Base-by-base conservation (phyloP, 2,888 invertebrate species). In the Eristalinus sepulchralis region DNA sequence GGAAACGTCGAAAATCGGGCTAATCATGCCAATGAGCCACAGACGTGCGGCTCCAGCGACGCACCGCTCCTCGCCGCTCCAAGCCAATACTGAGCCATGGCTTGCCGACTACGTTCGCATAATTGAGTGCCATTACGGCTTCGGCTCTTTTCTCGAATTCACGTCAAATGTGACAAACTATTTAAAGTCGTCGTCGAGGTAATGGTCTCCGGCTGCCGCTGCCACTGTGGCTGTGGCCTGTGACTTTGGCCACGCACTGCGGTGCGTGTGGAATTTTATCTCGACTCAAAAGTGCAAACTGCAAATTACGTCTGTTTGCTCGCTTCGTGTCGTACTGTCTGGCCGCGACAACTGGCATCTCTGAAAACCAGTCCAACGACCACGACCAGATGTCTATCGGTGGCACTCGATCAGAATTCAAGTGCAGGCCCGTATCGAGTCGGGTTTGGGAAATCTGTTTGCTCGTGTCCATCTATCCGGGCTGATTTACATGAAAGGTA, bases 371-470 rank as follows among this genome's bases (percentile, higher is more conserved):
- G 79, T 84, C 70, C n/a, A 67, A 62, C 57, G 53, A 20, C 27
- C 31, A 80, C 27, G 85, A 82, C 85, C 85, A 70, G 73, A 82
- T 82, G 85, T 86, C 82, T 86, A 86, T 86, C 85, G 64, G 64
- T 82, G 82, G 82, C 85, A 82, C 82, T 86, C 82, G 73, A 68
- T 82, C 85, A 77, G 72, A 81, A 81, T 81, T 85, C 84, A 85
- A 81, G 85, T 85, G 81, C 85, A 83, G 27, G 13, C 11, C 34
- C 57, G 24, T 71, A 39, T 27, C 66, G 72, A 71, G 71, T 27
- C 66, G 72, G 67, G 71, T 60, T 27, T 36, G 57, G 62, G 73
- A 78, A 77, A 85, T 76, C 72, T 73, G 72, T 82, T 82, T 70
- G 85, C 68, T 70, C 64, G 55, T 75, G 60, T 73, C 57, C 62